A percentile compares a stretch with the other conserved stretches of the same genome.
Conservation (phyloP, 2,797 vertebrate genomes). For the Phrynocephalus guinanensis region DNA sequence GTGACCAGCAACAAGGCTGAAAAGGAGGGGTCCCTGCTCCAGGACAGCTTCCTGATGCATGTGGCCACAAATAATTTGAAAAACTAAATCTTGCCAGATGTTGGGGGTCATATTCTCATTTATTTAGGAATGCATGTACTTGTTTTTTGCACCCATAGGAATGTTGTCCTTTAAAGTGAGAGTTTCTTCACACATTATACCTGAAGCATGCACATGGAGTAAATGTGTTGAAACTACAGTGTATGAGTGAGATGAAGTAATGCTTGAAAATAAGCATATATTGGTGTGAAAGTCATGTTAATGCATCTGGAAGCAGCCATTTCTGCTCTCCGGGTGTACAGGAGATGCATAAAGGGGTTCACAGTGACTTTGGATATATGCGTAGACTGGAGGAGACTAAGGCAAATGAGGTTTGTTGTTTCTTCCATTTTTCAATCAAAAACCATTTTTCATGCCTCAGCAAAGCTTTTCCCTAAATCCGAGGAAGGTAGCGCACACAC, state of each 20-base stretch:
- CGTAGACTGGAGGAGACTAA: background rate
- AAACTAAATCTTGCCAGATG: background rate
- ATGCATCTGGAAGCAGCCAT: background rate
- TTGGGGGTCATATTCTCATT: background rate
- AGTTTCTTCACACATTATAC: background rate
- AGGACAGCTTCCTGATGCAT: background rate
- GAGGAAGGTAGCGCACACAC: conserved; percentile 23
- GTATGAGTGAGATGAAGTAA: background rate
- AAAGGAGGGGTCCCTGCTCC: no score
- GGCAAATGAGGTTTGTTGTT: background rate
- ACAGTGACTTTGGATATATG: background rate
- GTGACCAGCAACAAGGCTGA: no score
- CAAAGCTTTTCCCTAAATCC: conserved; percentile 17
- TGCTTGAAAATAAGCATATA: background rate
- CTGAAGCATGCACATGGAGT: background rate
- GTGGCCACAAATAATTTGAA: background rate
- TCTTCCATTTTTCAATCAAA: background rate
- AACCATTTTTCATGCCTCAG: conserved; percentile 15
- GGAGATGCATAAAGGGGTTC: background rate
- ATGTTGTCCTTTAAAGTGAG: background rate
- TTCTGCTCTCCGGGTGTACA: background rate
- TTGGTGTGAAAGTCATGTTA: background rate
- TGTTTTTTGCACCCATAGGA: background rate
- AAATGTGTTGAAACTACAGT: background rate
- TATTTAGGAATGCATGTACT: background rate